Conservation (phyloP, 2,888 invertebrate genomes). For the Plagiodera versicolora region DNA sequence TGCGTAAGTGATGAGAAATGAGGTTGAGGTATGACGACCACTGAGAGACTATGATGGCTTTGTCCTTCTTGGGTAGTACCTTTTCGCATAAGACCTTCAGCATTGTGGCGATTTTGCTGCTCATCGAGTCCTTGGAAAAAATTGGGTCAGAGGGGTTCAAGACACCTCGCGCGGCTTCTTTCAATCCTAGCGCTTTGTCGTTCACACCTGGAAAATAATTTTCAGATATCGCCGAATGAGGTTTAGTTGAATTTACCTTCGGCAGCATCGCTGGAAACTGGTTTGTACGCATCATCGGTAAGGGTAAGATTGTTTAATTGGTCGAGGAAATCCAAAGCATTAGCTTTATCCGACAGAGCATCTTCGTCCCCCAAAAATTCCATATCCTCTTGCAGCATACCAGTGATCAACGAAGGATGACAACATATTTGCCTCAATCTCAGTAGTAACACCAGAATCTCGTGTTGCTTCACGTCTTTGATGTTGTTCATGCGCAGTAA, state of each 20-base stretch:
- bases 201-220: slow-evolving; percentile 5
- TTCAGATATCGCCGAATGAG: too few relatives aligned
- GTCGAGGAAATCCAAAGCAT: slow-evolving; percentile 63
- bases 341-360: slow-evolving; percentile 33
- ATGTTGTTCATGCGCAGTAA: slow-evolving; percentile 63
- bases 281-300: slow-evolving; percentile 41
- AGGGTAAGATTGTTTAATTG: slow-evolving; percentile 65
- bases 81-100: slow-evolving; percentile 52
- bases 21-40: slow-evolving; percentile 85
- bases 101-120: slow-evolving; percentile 60
- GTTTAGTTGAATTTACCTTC: slow-evolving; percentile 2
- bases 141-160: slow-evolving; percentile 72
- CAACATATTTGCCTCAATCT: slow-evolving; percentile 87
- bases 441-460: slow-evolving; percentile 79
- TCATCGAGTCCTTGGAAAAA: slow-evolving; percentile 61
- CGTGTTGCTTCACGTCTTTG: slow-evolving; percentile 57
- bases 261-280: not conserved
- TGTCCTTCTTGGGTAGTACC: slow-evolving; percentile 62
- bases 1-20: slow-evolving; percentile 65
- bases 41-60: slow-evolving; percentile 87
- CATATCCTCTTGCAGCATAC: slow-evolving; percentile 45
- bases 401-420: slow-evolving; percentile 80
- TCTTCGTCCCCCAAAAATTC: slow-evolving; percentile 21
- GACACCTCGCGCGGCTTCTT: slow-evolving; percentile 64
- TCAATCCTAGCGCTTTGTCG: slow-evolving; percentile 54